These are phyloP conservation scores for Oreochromis mossambicus DNA, from an alignment of 2,797 vertebrate genomes.

Conservation along the genomic window DNA sequence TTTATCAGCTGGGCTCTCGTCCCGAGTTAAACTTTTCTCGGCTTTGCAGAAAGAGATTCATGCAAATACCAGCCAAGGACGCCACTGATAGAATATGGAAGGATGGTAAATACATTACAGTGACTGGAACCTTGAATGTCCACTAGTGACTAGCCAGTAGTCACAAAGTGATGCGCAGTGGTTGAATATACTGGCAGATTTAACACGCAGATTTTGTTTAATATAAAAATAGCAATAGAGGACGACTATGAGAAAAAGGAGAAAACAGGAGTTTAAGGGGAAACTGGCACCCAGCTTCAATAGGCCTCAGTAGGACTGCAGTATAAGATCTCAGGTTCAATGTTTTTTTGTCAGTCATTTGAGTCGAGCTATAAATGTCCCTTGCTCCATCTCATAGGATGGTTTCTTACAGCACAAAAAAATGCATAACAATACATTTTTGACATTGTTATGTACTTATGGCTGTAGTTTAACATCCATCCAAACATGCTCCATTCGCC, in stretches of 20 bases:
- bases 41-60: background rate
- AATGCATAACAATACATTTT: background rate
- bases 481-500: background rate
- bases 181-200: background rate
- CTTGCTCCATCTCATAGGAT: background rate
- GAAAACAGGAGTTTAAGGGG: background rate
- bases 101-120: background rate
- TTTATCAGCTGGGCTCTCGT: accelerated
- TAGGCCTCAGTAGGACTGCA: background rate
- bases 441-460: background rate
- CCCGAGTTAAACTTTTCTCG: background rate
- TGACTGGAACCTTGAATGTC: background rate
- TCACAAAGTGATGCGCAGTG: background rate
- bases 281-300: background rate
- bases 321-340: accelerated
- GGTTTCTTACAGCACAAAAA: background rate
- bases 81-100: background rate
- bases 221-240: background rate
- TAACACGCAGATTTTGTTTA: background rate
- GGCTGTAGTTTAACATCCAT: background rate
- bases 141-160: background rate
- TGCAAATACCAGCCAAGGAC: background rate
- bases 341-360: background rate
- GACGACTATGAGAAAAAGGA: background rate
- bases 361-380: background rate